Evolutionary conservation across 2,797 vertebrate species (phyloP).

Genomic region (Zenarchopterus dispar): DNA sequence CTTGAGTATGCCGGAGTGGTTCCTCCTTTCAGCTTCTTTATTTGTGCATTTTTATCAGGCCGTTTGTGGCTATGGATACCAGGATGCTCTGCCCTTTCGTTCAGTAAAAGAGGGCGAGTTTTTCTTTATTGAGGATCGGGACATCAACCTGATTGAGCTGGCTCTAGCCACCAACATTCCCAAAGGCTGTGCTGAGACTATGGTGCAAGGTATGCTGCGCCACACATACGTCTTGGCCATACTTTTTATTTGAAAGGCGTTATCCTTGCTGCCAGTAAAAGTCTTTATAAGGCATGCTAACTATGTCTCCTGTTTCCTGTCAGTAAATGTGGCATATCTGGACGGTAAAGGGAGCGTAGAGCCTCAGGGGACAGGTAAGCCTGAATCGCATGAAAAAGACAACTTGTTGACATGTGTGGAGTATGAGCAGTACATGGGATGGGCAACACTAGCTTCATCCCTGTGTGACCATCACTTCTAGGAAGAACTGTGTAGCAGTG

Average conservation of each 20-base stretch:
- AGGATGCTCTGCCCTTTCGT: conserved; percentile 87
- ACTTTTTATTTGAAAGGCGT: no score
- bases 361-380: conserved; percentile 88
- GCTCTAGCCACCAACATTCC: conserved; percentile 92
- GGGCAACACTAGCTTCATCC: no score
- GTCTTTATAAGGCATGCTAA: background rate
- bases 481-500: no score
- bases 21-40: background rate
- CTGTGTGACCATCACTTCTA: no score
- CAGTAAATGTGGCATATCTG: conserved; percentile 92
- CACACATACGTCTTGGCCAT: rapidly evolving
- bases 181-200: conserved; percentile 91
- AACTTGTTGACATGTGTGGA: background rate
- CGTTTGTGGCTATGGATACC: conserved; percentile 88
- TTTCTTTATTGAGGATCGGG: conserved; percentile 89
- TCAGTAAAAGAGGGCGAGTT: conserved; percentile 89
- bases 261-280: no score
- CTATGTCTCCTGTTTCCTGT: conserved; percentile 5
- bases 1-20: background rate
- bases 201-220: conserved; percentile 83
- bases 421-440: no score
- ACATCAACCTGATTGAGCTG: conserved; percentile 92
- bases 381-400: background rate
- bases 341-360: conserved; percentile 94
- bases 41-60: conserved; percentile 69